Percentiles rank a stretch among this genome's conserved stretches.
Conservation (phyloP, 2,888 invertebrate species). For the Xestia sexstrigata region DNA sequence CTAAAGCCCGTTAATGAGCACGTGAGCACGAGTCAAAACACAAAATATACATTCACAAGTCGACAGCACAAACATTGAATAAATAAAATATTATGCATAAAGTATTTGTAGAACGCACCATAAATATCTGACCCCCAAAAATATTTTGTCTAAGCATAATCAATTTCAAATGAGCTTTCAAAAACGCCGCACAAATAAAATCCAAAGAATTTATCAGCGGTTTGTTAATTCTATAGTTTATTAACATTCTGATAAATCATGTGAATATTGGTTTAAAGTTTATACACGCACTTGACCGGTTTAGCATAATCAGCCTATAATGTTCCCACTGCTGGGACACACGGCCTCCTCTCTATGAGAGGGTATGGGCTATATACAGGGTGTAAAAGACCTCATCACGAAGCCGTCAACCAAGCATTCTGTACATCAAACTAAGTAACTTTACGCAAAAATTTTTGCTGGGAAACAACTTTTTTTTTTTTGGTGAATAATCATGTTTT, state of each 20-base stretch:
- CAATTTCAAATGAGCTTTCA: conserved; percentile 43
- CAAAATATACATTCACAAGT: not conserved
- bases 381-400: too few relatives aligned
- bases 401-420: too few relatives aligned
- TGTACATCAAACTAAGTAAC: too few relatives aligned
- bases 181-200: conserved; percentile 33
- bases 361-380: too few relatives aligned
- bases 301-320: conserved; percentile 13
- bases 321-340: too few relatives aligned
- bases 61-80: conserved; percentile 4
- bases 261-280: conserved; percentile 49
- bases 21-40: not conserved
- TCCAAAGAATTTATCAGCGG: conserved; percentile 32
- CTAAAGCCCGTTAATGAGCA: not conserved
- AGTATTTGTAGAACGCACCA: conserved; percentile 27
- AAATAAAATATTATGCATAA: conserved; percentile 17
- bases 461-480: too few relatives aligned
- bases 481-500: too few relatives aligned
- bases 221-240: conserved; percentile 39
- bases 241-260: conserved; percentile 46
- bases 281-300: conserved; percentile 56
- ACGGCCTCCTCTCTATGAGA: too few relatives aligned
- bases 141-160: conserved; percentile 38
- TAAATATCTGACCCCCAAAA: conserved; percentile 44
- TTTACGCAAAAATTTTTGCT: too few relatives aligned